Evolutionary conservation across 2,113 vertebrate species (phyloP), one percentile per base, ranked within the genome.

Genomic region (Ictalurus punctatus): DNA sequence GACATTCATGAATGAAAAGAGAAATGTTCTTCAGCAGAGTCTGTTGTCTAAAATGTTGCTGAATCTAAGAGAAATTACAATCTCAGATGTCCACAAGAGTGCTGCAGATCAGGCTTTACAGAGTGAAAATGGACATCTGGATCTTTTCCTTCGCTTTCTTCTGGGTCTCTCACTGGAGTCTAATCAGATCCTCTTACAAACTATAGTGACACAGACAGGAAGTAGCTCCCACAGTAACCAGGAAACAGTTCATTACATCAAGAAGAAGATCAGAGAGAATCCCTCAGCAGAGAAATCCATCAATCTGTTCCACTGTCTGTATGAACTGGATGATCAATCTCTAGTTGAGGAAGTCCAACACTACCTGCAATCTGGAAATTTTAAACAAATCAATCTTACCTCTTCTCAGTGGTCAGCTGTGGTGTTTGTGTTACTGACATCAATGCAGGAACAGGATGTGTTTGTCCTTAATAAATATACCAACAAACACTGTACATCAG

Each of bases 301-400:
- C 25, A 67, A n/a, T 67, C 63, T 67, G 63, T n/a, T 67, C 27
- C 27, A 67, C 25, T 67, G 59, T 79, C 76, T 79, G 23, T 52
- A 79, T 79, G 76, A 79, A 52, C 44, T 79, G 44, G 76, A 52
- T 3, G 76, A 79, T 52, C 12, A 79, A n/a, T 79, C 76, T 79
- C 44, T 79, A 13, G 5, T 52, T 79, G 25, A 52, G 76, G 59
- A 61, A 61, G 3, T 67, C 27, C 76, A 79, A 54, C 44, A 69
- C 12, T 82, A 67, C 9, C 54, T 88, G 34, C 65, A 27, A 25
- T 89, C 34, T 81, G 83, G 84, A 67, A 73, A 56, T 59, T 5
- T 89, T 16, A 0, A n/a, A 37, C 9, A 85, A 34, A 37, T 0
- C 0, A 4, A 61, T 7, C 76, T 89, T 56, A 37, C 88, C 1